Conservation (phyloP, 2,797 vertebrate species). For the Pteronotus mesoamericanus region DNA sequence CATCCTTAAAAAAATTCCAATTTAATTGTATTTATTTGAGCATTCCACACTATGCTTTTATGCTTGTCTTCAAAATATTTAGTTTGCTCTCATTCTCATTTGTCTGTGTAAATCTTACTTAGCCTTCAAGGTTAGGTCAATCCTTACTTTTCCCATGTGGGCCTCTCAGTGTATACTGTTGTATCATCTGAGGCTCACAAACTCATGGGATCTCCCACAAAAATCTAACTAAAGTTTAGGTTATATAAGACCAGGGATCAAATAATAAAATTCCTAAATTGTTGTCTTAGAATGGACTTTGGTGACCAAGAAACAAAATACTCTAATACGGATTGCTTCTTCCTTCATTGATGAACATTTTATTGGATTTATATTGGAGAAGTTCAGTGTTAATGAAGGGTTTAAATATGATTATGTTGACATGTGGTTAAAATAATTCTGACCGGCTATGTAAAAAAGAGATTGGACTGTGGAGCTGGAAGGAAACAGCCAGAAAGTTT, state of each 20-base stretch:
- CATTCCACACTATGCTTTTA: not conserved
- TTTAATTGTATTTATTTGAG: not conserved
- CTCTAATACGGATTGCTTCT: not conserved
- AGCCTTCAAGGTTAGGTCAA: not conserved
- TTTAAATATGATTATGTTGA: not conserved
- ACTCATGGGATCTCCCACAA: not conserved
- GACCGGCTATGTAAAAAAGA: not conserved
- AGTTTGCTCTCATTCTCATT: not conserved
- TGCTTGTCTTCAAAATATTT: not conserved
- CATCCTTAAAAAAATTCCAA: not conserved
- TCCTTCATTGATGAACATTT: not conserved
- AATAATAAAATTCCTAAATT: not conserved
- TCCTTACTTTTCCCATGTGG: not conserved
- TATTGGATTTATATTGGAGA: not conserved
- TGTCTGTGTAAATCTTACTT: not conserved
- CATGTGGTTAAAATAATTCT: not conserved
- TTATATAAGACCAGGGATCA: not conserved
- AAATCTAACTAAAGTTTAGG: not conserved
- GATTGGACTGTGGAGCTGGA: not conserved
- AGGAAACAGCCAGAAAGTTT: not conserved
- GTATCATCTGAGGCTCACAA: not conserved
- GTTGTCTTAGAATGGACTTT: not conserved
- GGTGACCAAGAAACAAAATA: not conserved
- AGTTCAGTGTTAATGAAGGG: not conserved
- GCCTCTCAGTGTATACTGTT: not conserved